Conservation (phyloP, 2,113 vertebrate genomes). For the Neolamprologus falcicula region DNA sequence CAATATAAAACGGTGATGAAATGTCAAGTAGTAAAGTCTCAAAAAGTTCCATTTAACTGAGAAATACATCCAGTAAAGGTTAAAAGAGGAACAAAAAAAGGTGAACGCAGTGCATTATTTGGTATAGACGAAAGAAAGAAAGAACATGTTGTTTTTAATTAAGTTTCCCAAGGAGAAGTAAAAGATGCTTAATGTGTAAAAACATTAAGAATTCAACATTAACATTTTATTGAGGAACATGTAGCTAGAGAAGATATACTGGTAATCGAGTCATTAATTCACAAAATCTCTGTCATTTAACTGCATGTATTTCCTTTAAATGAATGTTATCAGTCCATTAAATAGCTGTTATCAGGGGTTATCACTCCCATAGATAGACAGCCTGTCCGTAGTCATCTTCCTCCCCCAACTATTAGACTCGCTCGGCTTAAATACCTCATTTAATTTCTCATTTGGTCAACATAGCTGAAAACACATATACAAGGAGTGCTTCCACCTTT, state of each 20-base stretch:
- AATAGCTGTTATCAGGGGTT: not conserved
- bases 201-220: not conserved
- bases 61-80: not conserved
- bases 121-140: not conserved
- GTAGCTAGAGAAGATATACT: not conserved
- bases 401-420: not conserved
- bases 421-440: not conserved
- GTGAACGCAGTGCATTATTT: not conserved
- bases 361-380: not conserved
- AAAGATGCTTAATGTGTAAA: not conserved
- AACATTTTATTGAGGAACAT: not conserved
- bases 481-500: not conserved
- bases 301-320: not conserved
- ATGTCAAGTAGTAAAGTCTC: not conserved
- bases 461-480: not conserved
- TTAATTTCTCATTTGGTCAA: not conserved
- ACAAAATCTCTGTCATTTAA: not conserved
- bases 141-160: not conserved
- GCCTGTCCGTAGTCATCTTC: not conserved
- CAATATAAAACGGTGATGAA: not conserved
- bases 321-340: not conserved
- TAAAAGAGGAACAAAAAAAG: not conserved
- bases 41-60: not conserved
- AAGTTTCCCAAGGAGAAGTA: not conserved
- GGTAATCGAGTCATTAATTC: not conserved